These are phyloP conservation scores for Baryphthengus martii DNA, from an alignment of 2,113 vertebrate species.

Conservation along the genomic window DNA sequence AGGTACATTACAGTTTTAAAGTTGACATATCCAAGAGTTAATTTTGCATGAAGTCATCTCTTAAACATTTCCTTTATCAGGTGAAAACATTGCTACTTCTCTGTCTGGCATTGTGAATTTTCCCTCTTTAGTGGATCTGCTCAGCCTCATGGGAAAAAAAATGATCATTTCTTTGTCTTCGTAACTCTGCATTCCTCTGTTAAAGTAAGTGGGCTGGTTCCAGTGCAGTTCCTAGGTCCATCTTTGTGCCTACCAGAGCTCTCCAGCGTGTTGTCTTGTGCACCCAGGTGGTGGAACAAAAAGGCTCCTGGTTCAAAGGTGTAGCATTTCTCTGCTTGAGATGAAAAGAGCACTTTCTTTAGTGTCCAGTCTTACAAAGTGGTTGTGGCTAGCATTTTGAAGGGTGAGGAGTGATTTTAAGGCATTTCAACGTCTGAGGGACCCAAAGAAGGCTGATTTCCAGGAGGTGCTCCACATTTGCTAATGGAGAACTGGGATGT, in stretches of 20 bases:
- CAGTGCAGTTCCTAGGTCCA: background rate
- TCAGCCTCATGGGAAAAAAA: slow-evolving; percentile 50
- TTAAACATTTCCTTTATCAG: slow-evolving; percentile 68
- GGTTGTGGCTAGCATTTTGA: background rate
- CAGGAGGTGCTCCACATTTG: fast-evolving
- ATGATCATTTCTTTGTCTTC: slow-evolving; percentile 37
- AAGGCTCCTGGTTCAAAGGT: background rate
- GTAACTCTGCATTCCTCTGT: slow-evolving; percentile 5
- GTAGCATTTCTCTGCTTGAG: background rate
- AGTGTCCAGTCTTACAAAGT: background rate
- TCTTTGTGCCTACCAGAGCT: background rate
- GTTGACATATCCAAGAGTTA: slow-evolving; percentile 39
- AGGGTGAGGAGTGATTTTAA: background rate
- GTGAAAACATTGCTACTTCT: slow-evolving; percentile 58
- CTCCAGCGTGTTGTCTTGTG: background rate
- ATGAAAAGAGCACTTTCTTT: background rate
- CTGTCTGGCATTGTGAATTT: slow-evolving; percentile 22
- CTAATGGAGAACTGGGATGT: background rate
- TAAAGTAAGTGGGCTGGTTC: slow-evolving; percentile 14
- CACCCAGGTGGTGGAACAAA: background rate
- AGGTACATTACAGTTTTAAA: slow-evolving; percentile 56
- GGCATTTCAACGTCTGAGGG: background rate
- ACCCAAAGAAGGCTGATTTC: background rate
- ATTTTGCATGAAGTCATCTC: slow-evolving; percentile 66
- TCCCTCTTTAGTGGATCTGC: slow-evolving; percentile 15